Base-by-base conservation (phyloP, 2,113 vertebrate genomes). In the Climacteris rufus region DNA sequence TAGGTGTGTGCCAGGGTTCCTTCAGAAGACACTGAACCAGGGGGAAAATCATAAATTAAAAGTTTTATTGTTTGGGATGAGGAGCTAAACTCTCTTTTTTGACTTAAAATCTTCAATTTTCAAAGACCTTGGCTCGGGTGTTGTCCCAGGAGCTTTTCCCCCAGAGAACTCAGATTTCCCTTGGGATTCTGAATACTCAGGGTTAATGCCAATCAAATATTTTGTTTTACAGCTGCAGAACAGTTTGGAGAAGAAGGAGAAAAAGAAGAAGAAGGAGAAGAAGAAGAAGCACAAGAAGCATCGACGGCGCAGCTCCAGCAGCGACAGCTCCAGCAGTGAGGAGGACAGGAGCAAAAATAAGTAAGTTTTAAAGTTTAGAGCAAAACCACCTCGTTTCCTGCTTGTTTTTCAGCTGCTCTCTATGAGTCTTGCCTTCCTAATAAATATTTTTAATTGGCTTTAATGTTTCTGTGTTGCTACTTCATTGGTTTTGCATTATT, bases 191-290 rank as follows among this genome's bases (percentile, higher is more conserved):
- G 47, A 15, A n/a, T n/a, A 14, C 6, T 25, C 17, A 9, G 4
- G 30, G 35, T n/a, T 14, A 23, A 11, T 10, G 35, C 9, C 42
- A 15, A 49, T 11, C 13, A 84, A 15, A 5, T 6, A 66, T 66
- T 57, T 72, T 44, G 42, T 76, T 83, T 93, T 53, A 28, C 90
- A 99, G 99, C 96, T 99, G 92, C 99, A 99, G 49, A 99, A 98
- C 93, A 99, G 99, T 88, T 97, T 99, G n/a, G 98, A 99, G 11
- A 99, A 99, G 15, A 99, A 99, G 72, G 98, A 98, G 87, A 98
- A 98, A 33, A 98, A 97, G 89, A 99, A 94, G 86, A 98, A 98
- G 96, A 98, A 98, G 78, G 97, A 98, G 70, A 98, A 98, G 95
- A 98, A 97, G 68, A 98, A 97, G 96, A 98, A 98, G 70, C 98